A percentile compares a stretch with the other conserved stretches of the same genome.
Conservation (phyloP, 2,113 vertebrate genomes). For the Pipa parva region DNA sequence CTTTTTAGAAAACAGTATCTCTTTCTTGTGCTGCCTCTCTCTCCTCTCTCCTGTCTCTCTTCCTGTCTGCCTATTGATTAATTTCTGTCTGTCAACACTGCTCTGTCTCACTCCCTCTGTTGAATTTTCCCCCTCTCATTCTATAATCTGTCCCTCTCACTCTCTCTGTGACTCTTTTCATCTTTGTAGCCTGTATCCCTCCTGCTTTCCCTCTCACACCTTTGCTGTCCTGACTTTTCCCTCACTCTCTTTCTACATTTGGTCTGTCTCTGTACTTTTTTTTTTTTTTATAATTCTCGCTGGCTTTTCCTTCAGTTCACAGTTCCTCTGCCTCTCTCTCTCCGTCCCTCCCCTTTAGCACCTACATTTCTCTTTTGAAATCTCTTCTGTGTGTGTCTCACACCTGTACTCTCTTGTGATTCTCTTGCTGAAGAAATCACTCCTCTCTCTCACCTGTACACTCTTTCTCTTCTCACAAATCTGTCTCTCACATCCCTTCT, state of each 20-base stretch:
- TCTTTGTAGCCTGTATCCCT: constrained; percentile 10
- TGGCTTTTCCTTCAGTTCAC: constrained; percentile 10
- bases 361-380: constrained; percentile 22
- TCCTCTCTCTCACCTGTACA: background rate
- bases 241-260: constrained; percentile 12
- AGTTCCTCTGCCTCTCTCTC: constrained; percentile 11
- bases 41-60: constrained; percentile 33
- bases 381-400: constrained; percentile 6
- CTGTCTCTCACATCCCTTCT: background rate
- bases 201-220: background rate
- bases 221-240: background rate
- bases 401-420: constrained; percentile 24
- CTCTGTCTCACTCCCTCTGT: constrained; percentile 36
- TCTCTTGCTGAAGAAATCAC: background rate
- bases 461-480: background rate
- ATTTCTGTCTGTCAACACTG: constrained; percentile 44
- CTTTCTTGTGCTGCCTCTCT: constrained; percentile 31
- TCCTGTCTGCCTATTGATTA: constrained; percentile 44
- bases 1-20: constrained; percentile 38
- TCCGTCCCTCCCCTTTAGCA: constrained; percentile 24
- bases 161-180: background rate
- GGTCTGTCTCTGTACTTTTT: constrained; percentile 29
- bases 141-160: constrained; percentile 26
- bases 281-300: constrained; percentile 22
- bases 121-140: constrained; percentile 29